Conservation (phyloP, 2,113 vertebrate species). For the Craseonycteris thonglongyai region DNA sequence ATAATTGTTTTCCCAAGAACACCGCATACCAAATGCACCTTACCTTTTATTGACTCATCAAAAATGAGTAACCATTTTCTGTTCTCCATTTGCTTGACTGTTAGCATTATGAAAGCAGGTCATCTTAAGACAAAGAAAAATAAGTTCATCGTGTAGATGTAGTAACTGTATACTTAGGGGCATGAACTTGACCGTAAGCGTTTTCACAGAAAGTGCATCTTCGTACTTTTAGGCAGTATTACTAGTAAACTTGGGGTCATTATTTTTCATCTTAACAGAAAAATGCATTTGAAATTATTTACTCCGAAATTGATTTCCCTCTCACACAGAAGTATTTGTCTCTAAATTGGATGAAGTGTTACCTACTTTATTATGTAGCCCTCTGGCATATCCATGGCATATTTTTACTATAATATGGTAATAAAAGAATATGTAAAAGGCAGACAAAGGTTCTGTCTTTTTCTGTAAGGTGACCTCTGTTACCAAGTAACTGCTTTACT, state of each 20-base stretch:
- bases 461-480: slow-evolving; percentile 89
- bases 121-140: slow-evolving; percentile 63
- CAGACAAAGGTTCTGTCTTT: slow-evolving; percentile 84
- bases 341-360: slow-evolving; percentile 72
- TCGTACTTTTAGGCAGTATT: slow-evolving; percentile 20
- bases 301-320: slow-evolving; percentile 59
- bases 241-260: slow-evolving; percentile 40
- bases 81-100: slow-evolving; percentile 48
- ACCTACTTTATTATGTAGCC: slow-evolving; percentile 82
- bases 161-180: not conserved
- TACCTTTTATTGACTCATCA: slow-evolving; percentile 61
- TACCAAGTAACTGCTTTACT: slow-evolving; percentile 89
- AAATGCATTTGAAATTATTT: slow-evolving; percentile 64
- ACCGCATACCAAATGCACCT: not conserved
- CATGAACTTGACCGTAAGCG: not conserved
- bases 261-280: slow-evolving; percentile 53
- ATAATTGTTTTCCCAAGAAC: slow-evolving; percentile 63
- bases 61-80: slow-evolving; percentile 41
- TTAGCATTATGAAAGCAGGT: slow-evolving; percentile 22
- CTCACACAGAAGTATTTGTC: slow-evolving; percentile 71
- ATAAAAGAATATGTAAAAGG: slow-evolving; percentile 87
- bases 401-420: slow-evolving; percentile 87
- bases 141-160: slow-evolving; percentile 35
- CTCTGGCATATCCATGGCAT: slow-evolving; percentile 80
- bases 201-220: slow-evolving; percentile 38